A percentile compares a stretch with the other conserved stretches of the same genome.
These are phyloP conservation scores for Sigmodon hispidus DNA, from an alignment of 2,113 vertebrate species.

Conservation along the genomic window DNA sequence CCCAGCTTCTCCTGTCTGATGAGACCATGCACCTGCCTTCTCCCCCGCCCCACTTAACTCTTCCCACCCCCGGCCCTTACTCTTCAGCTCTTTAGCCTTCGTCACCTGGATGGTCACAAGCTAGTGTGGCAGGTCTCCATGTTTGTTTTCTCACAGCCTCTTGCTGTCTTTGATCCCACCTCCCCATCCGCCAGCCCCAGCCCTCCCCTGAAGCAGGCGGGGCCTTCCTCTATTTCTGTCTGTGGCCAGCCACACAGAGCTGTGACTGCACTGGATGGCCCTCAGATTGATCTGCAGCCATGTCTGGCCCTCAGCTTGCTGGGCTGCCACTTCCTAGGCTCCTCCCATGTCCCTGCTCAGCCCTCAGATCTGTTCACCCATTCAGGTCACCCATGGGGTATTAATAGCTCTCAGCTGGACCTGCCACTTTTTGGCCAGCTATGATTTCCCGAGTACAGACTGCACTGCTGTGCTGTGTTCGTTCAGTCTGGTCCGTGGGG, in stretches of 20 bases:
- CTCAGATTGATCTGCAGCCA: fast-evolving
- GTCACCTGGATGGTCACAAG: fast-evolving
- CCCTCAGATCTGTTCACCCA: neutral
- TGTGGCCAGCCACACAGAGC: fast-evolving
- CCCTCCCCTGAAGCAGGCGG: fast-evolving
- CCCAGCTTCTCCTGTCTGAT: fast-evolving
- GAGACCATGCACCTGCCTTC: fast-evolving
- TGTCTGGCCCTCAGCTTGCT: neutral
- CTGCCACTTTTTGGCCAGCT: neutral
- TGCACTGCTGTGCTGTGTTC: fast-evolving
- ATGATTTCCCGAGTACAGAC: fast-evolving
- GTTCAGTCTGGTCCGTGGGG: neutral
- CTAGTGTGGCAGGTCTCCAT: fast-evolving
- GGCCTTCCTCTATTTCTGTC: fast-evolving
- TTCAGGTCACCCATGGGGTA: neutral
- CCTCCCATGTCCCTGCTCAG: too few relatives aligned
- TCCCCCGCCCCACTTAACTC: neutral
- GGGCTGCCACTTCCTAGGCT: neutral
- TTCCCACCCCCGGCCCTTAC: fast-evolving
- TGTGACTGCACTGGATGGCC: fast-evolving
- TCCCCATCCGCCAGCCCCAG: too few relatives aligned
- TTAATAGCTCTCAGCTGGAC: neutral
- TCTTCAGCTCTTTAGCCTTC: too few relatives aligned
- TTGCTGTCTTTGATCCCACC: too few relatives aligned
- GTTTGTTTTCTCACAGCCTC: neutral